These are phyloP conservation scores for Eustalomyia histrio DNA, from an alignment of 2,888 invertebrate species.

Conservation along the genomic window DNA sequence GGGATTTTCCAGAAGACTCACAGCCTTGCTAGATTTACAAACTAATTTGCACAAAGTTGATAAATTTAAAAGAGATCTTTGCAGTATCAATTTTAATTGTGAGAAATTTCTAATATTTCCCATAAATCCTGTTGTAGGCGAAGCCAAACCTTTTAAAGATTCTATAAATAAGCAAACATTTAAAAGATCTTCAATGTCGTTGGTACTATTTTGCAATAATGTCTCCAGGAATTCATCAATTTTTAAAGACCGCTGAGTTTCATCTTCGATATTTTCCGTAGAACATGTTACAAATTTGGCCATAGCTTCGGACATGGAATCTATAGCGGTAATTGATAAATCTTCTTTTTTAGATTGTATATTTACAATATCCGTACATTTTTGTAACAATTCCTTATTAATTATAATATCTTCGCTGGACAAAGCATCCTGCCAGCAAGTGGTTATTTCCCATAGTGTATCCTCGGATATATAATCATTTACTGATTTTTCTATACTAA, in stretches of 20 bases:
- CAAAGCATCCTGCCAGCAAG: slow-evolving; percentile 82
- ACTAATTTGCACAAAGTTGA: slow-evolving; percentile 73
- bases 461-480: slow-evolving; percentile 78
- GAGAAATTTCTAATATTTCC: slow-evolving; percentile 62
- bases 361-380: slow-evolving; percentile 72
- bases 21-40: slow-evolving; percentile 67
- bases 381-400: slow-evolving; percentile 69
- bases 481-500: slow-evolving; percentile 78
- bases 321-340: slow-evolving; percentile 65
- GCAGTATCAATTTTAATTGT: slow-evolving; percentile 66
- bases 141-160: slow-evolving; percentile 68
- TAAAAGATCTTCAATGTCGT: slow-evolving; percentile 46
- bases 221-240: slow-evolving; percentile 71
- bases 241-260: slow-evolving; percentile 67
- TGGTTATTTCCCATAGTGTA: slow-evolving; percentile 81
- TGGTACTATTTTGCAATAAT: slow-evolving; percentile 43
- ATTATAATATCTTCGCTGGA: slow-evolving; percentile 76
- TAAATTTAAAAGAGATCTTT: slow-evolving; percentile 72
- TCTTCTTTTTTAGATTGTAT: slow-evolving; percentile 60
- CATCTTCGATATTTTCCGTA: slow-evolving; percentile 72
- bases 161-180: slow-evolving; percentile 71
- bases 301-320: slow-evolving; percentile 73
- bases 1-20: slow-evolving; percentile 31
- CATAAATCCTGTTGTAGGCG: slow-evolving; percentile 66
- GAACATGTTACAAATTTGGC: slow-evolving; percentile 76